A percentile compares a stretch with the other conserved stretches of the same genome.
phyloP scores from a whole-genome alignment of 2,113 vertebrate genomes.

The Ageneiosus marmoratus region DNA sequence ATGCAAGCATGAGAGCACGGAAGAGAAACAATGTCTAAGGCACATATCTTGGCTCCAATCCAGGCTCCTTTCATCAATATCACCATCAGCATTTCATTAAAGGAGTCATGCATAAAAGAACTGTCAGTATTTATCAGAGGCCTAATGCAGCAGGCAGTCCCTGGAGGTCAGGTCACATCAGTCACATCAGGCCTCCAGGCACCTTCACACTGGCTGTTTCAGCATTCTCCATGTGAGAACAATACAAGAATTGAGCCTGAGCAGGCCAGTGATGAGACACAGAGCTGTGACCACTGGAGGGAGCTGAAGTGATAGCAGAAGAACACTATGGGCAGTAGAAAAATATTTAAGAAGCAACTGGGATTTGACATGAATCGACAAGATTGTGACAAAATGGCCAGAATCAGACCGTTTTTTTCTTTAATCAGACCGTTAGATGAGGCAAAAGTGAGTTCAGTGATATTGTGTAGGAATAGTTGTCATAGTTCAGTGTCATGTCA shows the following conservation, averaged over 20 bases:
- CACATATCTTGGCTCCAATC: conserved; percentile 19
- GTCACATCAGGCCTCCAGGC: conserved; percentile 15
- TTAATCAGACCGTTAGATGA: not conserved
- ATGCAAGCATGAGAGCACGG: not conserved
- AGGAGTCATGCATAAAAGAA: conserved; percentile 26
- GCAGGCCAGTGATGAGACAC: not conserved
- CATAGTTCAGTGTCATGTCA: not conserved
- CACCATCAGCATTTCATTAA: conserved; percentile 40
- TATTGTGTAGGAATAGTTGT: not conserved
- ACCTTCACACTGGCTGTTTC: not conserved
- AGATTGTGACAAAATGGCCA: not conserved
- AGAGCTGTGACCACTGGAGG: conserved; percentile 30
- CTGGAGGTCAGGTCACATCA: conserved; percentile 20
- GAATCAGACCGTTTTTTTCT: not conserved
- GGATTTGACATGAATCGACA: not conserved
- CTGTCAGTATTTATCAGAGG: conserved; percentile 30
- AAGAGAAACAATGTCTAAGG: not conserved
- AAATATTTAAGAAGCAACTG: not conserved
- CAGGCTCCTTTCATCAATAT: conserved; percentile 32
- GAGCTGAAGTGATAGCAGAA: conserved; percentile 7
- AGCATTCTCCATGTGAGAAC: not conserved
- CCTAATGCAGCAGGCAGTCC: conserved; percentile 35
- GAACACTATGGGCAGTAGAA: not conserved
- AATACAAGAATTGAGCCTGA: not conserved
- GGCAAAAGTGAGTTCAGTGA: not conserved